Evolutionary conservation across 2,797 vertebrate species (phyloP).

Genomic region (Todus mexicanus): DNA sequence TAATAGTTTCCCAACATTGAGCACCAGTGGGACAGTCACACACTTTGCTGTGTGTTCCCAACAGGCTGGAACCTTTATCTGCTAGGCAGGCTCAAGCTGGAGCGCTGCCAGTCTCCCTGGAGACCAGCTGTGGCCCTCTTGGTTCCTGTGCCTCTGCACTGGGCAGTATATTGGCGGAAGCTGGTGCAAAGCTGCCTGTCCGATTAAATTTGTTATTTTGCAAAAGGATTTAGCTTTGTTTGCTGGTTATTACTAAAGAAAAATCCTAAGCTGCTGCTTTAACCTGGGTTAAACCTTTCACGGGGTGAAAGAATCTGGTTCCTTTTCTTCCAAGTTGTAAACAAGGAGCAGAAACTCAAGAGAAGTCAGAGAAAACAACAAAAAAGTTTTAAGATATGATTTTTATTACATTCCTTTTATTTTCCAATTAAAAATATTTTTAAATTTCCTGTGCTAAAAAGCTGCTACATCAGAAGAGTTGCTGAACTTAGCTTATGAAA

Average conservation of each 20-base stretch:
- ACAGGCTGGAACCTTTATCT: slow-evolving; percentile 38
- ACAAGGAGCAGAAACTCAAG: not conserved
- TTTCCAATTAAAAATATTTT: not conserved
- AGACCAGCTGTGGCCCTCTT: not conserved
- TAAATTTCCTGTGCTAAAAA: not conserved
- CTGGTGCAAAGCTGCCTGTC: slow-evolving; percentile 37
- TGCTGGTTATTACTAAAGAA: slow-evolving; percentile 23
- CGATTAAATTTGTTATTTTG: slow-evolving; percentile 50
- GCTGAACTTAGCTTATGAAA: not conserved
- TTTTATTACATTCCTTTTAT: not conserved
- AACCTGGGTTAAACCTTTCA: slow-evolving; percentile 38
- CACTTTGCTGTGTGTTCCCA: slow-evolving; percentile 9
- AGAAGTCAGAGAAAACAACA: not conserved
- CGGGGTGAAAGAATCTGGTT: not conserved
- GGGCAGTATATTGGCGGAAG: not conserved
- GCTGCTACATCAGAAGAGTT: not conserved
- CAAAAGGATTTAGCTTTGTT: slow-evolving; percentile 50
- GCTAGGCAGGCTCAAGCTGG: slow-evolving; percentile 17
- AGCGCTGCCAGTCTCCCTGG: not conserved
- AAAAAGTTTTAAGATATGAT: not conserved
- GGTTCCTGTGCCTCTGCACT: not conserved
- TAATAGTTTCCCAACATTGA: slow-evolving; percentile 45
- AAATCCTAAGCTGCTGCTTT: slow-evolving; percentile 39
- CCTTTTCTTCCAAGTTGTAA: slow-evolving; percentile 2
- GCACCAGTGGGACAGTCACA: slow-evolving; percentile 7